Percentiles rank a stretch among this genome's conserved stretches.
These are phyloP conservation scores for Leucoptera coffeella DNA, from an alignment of 2,888 invertebrate genomes.

Conservation along the genomic window DNA sequence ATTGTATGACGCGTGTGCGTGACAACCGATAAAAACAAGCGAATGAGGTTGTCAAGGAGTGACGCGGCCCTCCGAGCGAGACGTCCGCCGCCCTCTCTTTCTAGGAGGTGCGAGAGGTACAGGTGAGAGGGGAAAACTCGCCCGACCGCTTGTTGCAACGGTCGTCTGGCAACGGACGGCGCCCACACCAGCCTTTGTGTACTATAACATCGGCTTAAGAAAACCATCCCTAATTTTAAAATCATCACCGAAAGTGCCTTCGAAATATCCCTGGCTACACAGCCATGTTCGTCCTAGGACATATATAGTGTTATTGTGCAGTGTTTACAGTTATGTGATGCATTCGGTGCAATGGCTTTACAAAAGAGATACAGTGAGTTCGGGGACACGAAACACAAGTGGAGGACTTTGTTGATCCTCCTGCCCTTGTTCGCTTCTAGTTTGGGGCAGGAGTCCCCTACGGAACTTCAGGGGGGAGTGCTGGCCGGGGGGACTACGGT, in stretches of 20 bases:
- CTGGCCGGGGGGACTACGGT: constrained; percentile 52
- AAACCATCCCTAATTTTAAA: no score
- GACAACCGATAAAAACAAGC: no score
- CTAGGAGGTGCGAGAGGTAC: constrained; percentile 4
- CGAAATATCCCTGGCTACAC: no score
- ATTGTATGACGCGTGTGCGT: no score
- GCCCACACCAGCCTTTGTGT: no score
- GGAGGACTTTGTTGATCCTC: constrained; percentile 34
- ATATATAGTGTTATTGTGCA: constrained; percentile 15
- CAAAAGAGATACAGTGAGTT: constrained; percentile 47
- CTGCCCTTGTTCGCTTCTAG: constrained; percentile 5
- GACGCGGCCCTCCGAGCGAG: no score
- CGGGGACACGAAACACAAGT: constrained; percentile 47
- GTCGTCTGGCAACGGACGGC: constrained; percentile 22
- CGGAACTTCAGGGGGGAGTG: constrained; percentile 60
- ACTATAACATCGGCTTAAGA: no score
- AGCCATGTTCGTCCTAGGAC: constrained; percentile 3
- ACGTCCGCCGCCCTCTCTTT: no score
- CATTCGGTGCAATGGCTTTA: no score
- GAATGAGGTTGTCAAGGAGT: no score
- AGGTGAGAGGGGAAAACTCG: constrained; percentile 22
- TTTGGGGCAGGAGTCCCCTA: constrained; percentile 27
- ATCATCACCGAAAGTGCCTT: constrained; percentile 4
- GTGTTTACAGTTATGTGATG: no score
- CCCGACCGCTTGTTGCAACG: constrained; percentile 47